These are phyloP conservation scores for Embidobia sp. DNA, from an alignment of 2,888 invertebrate genomes.

Conservation along the genomic window DNA sequence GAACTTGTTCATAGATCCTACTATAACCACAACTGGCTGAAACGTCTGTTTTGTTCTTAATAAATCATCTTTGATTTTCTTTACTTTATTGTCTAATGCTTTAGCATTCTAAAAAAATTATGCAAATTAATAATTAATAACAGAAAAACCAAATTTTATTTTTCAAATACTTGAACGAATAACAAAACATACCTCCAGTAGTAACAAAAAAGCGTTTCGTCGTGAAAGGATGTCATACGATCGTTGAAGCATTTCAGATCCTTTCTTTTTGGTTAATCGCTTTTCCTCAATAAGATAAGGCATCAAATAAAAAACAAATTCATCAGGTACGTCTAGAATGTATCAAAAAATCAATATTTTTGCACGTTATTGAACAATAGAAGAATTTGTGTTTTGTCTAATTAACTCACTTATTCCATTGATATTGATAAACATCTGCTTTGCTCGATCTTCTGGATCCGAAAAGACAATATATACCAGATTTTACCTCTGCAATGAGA, in stretches of 20 bases:
- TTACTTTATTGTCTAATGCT: constrained; percentile 1
- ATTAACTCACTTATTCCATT: no score
- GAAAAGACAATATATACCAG: no score
- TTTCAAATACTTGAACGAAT: no score
- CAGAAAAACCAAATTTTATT: neutral
- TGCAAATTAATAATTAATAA: neutral
- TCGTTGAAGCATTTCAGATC: neutral
- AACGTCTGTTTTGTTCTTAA: constrained; percentile 8
- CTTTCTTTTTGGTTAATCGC: neutral
- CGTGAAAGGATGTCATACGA: neutral
- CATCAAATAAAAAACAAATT: constrained; percentile 7
- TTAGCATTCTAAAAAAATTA: constrained; percentile 25
- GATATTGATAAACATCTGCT: no score
- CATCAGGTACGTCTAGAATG: constrained; percentile 18
- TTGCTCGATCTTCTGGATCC: no score
- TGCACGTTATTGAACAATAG: no score
- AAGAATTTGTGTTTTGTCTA: no score
- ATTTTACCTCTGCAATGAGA: no score
- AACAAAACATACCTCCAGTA: no score
- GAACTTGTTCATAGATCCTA: neutral
- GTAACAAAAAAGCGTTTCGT: neutral
- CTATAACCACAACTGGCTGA: constrained; percentile 19
- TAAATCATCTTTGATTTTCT: constrained; percentile 2
- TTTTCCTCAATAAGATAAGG: constrained; percentile 4
- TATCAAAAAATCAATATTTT: neutral